A percentile compares a stretch with the other conserved stretches of the same genome.
Evolutionary conservation across 1,140 invertebrate genomes (phyloP).

Genomic region (Aphis craccivora): DNA sequence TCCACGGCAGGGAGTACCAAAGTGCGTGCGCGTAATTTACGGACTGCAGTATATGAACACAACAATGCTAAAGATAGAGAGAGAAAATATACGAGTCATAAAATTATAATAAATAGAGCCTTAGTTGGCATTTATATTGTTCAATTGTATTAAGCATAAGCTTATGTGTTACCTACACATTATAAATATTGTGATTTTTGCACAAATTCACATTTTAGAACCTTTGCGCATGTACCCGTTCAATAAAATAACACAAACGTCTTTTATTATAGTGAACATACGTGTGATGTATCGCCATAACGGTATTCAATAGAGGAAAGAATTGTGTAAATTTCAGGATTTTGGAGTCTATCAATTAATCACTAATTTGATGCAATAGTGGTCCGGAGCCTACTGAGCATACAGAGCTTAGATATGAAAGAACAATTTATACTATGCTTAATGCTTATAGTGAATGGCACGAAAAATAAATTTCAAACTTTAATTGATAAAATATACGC

Average conservation of each 20-base stretch:
- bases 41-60: background rate
- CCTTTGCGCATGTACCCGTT: background rate
- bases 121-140: background rate
- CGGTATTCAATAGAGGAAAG: background rate
- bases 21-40: background rate
- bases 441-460: background rate
- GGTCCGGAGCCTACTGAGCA: background rate
- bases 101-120: background rate
- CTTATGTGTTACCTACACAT: background rate
- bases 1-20: background rate
- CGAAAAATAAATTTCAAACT: background rate
- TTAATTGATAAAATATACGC: background rate
- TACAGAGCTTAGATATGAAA: background rate
- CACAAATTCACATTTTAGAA: background rate
- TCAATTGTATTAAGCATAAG: background rate
- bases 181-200: background rate
- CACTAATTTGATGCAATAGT: background rate
- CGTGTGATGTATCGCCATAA: background rate
- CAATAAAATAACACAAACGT: background rate
- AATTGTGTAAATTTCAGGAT: background rate
- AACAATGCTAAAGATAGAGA: background rate
- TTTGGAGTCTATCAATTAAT: background rate
- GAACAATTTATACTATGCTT: background rate
- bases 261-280: background rate
- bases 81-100: background rate